phyloP scores from a whole-genome alignment of 2,797 vertebrate genomes.

The Psittacula echo region DNA sequence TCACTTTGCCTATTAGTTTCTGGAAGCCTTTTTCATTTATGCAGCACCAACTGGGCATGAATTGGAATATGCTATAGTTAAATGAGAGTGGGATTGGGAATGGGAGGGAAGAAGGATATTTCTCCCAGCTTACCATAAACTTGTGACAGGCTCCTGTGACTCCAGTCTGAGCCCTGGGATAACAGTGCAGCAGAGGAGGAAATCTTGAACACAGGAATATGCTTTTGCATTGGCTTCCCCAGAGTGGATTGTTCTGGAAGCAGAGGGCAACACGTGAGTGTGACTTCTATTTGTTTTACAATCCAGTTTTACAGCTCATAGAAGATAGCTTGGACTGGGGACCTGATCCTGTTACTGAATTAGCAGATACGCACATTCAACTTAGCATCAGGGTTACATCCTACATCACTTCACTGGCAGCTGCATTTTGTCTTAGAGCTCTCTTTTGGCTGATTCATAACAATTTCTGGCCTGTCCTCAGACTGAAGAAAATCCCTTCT shows the following conservation, averaged over 20 bases:
- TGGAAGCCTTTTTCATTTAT: neutral
- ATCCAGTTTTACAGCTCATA: neutral
- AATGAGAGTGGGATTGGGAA: neutral
- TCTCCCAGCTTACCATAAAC: neutral
- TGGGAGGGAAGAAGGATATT: neutral
- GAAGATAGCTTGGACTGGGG: neutral
- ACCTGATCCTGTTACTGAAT: neutral
- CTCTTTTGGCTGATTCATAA: neutral
- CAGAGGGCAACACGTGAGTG: neutral
- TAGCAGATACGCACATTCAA: neutral
- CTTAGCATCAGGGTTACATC: neutral
- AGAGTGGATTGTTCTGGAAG: neutral
- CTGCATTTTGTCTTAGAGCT: neutral
- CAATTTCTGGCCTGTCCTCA: neutral
- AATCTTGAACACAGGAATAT: neutral
- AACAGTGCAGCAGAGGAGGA: neutral
- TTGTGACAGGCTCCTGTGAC: neutral
- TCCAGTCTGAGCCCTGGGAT: neutral
- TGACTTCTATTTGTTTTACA: neutral
- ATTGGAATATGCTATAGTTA: neutral
- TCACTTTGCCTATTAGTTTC: neutral
- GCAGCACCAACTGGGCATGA: neutral
- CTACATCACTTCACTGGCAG: neutral
- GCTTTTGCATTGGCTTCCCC: neutral
- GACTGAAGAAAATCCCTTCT: neutral